Conservation (phyloP, 2,797 vertebrate species). For the Sorex maritimensis region DNA sequence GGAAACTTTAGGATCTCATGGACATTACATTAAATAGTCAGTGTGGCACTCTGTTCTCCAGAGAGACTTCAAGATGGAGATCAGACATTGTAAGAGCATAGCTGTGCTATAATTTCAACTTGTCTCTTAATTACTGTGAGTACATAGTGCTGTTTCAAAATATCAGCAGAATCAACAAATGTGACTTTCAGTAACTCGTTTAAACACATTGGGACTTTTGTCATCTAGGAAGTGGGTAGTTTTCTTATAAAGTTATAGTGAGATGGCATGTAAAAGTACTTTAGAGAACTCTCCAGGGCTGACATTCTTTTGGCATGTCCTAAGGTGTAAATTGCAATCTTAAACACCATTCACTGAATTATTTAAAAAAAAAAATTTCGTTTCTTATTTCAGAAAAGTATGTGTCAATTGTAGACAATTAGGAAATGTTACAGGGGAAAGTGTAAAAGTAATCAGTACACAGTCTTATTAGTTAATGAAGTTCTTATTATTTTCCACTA, state of each 20-base stretch:
- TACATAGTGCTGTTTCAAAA: background rate
- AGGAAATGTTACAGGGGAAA: background rate
- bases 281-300: slow-evolving; percentile 14
- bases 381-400: background rate
- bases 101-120: background rate
- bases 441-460: background rate
- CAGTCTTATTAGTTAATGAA: background rate
- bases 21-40: slow-evolving; percentile 3
- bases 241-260: background rate
- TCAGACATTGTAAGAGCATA: background rate
- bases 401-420: slow-evolving; percentile 32
- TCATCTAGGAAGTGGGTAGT: slow-evolving; percentile 20
- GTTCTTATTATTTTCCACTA: slow-evolving; percentile 22
- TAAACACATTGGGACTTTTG: slow-evolving; percentile 22
- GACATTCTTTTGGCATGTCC: background rate
- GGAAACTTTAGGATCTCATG: background rate
- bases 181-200: background rate
- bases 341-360: background rate
- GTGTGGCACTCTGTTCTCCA: background rate
- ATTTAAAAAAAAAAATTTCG: background rate
- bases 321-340: slow-evolving; percentile 15
- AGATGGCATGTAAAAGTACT: slow-evolving; percentile 24
- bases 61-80: background rate
- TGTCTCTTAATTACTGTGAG: background rate
- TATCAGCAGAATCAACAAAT: slow-evolving; percentile 36